Conservation (phyloP, 1,140 invertebrate species). For the Thalassaphorura encarpata region DNA sequence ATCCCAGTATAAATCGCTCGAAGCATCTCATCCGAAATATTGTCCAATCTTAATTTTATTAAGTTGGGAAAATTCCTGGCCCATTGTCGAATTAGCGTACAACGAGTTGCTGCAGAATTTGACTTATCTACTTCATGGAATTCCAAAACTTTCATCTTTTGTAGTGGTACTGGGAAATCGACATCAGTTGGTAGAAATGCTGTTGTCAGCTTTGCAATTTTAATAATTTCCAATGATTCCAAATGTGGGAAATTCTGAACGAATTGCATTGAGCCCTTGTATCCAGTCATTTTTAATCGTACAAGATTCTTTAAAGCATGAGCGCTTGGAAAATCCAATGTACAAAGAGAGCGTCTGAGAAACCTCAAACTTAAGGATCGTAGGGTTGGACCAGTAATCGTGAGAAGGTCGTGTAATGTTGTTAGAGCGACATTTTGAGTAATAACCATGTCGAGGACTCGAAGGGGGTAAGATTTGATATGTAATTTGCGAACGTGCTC, state of each 20-base stretch:
- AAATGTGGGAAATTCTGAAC: neutral
- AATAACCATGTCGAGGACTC: neutral
- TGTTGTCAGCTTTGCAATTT: neutral
- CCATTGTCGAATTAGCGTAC: neutral
- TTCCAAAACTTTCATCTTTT: neutral
- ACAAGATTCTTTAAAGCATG: neutral
- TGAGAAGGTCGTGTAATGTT: neutral
- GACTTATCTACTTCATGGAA: neutral
- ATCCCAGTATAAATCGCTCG: neutral
- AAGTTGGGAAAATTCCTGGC: constrained; percentile 3
- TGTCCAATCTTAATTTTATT: neutral
- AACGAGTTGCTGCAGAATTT: neutral
- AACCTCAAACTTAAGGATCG: neutral
- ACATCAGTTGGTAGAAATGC: neutral
- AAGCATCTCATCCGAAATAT: neutral
- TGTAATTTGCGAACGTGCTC: constrained; percentile 5
- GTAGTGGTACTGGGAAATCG: neutral
- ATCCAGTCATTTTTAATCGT: neutral
- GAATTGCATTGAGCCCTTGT: neutral
- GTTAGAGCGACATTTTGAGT: neutral
- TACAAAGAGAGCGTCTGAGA: constrained; percentile 1
- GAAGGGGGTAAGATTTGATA: neutral
- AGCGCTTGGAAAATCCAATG: neutral
- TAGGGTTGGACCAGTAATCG: neutral
- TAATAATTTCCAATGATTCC: neutral